Percentiles rank a stretch among this genome's conserved stretches.
phyloP scores from a whole-genome alignment of 2,888 invertebrate genomes.

The Lampropteryx suffumata region DNA sequence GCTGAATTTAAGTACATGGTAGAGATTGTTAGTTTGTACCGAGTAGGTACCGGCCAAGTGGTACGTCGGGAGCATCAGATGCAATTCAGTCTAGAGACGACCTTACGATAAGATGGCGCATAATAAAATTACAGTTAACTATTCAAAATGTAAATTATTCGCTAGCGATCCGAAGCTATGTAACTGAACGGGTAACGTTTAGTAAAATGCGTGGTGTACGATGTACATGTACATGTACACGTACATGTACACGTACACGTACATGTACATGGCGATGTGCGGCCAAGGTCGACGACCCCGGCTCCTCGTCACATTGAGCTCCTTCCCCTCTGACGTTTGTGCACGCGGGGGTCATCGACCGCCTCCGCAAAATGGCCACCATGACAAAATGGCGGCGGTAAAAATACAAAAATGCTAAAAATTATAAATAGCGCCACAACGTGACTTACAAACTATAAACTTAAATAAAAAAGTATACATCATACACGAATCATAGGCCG shows the following conservation, averaged over 20 bases:
- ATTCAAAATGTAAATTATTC: conserved; percentile 61
- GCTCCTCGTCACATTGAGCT: too few species aligned
- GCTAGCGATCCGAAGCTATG: conserved; percentile 74
- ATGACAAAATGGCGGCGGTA: conserved; percentile 44
- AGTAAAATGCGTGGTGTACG: conserved; percentile 60
- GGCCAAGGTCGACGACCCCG: conserved; percentile 32
- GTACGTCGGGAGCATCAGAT: conserved; percentile 1
- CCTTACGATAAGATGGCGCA: conserved; percentile 55
- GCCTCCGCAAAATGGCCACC: conserved; percentile 46
- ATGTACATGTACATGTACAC: too few species aligned
- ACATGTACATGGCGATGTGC: conserved; percentile 45
- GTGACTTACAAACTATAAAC: conserved; percentile 54
- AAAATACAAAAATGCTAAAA: conserved; percentile 66
- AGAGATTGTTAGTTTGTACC: too few species aligned
- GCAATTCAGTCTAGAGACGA: conserved; percentile 21
- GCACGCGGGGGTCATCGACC: conserved; percentile 44
- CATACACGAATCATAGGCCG: conserved; percentile 66
- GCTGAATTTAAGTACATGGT: conserved; percentile 20
- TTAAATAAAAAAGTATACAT: conserved; percentile 64
- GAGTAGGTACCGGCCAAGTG: conserved; percentile 6
- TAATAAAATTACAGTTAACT: conserved; percentile 54
- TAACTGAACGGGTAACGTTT: conserved; percentile 71
- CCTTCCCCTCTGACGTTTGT: conserved; percentile 24
- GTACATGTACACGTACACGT: too few species aligned
- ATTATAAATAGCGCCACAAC: conserved; percentile 64